These are phyloP conservation scores for Seriola rivoliana DNA, from an alignment of 2,113 vertebrate genomes.

Conservation along the genomic window DNA sequence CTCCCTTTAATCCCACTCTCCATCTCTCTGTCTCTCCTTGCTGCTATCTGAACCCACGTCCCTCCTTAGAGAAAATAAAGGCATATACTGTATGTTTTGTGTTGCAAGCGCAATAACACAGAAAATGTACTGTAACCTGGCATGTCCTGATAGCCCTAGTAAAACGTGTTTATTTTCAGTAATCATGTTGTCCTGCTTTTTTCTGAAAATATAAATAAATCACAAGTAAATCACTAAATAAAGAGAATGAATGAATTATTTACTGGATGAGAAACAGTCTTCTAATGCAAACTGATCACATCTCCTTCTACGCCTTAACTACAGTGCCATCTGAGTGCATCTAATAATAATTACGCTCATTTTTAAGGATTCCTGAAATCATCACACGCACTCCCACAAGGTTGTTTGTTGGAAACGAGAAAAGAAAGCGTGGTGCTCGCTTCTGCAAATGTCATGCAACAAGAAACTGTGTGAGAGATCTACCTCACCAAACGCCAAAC, in stretches of 20 bases:
- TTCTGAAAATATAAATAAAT: not conserved
- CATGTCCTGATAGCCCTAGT: constrained; percentile 69
- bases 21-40: constrained; percentile 42
- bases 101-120: constrained; percentile 45
- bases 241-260: not conserved
- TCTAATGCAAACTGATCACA: not conserved
- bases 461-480: too few species aligned
- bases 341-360: constrained; percentile 15
- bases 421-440: not conserved
- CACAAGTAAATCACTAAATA: not conserved
- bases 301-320: constrained; percentile 7
- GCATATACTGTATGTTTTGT: constrained; percentile 17
- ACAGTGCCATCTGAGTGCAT: not conserved
- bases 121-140: constrained; percentile 49
- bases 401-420: not conserved
- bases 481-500: too few species aligned
- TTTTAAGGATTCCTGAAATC: constrained; percentile 15
- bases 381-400: not conserved
- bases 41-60: constrained; percentile 41
- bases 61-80: constrained; percentile 45
- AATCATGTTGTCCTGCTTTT: constrained; percentile 23
- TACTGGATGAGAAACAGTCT: not conserved
- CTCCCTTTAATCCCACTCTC: constrained; percentile 39
- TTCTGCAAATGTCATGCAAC: not conserved
- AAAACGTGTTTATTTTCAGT: constrained; percentile 79